Percentiles rank a stretch among this genome's conserved stretches.
Evolutionary conservation across 2,113 vertebrate species (phyloP).

Genomic region (Osmerus eperlanus): DNA sequence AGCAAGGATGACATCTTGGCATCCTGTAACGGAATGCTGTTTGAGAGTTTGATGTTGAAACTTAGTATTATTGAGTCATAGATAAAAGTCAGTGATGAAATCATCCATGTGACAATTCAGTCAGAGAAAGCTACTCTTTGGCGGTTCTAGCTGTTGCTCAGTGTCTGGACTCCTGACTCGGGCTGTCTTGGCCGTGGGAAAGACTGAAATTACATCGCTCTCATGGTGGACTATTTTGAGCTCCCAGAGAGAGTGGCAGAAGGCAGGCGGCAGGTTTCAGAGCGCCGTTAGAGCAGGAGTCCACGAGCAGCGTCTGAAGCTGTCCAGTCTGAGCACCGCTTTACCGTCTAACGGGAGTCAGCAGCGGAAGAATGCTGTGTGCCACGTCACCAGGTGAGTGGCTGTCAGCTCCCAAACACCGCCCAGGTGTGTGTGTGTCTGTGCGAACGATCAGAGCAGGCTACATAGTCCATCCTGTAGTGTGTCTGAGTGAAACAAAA

Average conservation of each 20-base stretch:
- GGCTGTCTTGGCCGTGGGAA: slow-evolving; percentile 74
- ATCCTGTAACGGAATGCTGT: slow-evolving; percentile 18
- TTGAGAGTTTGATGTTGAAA: slow-evolving; percentile 6
- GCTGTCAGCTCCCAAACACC: slow-evolving; percentile 34
- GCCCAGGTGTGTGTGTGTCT: slow-evolving; percentile 45
- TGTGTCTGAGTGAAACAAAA: too few species aligned
- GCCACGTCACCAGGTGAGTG: slow-evolving; percentile 74
- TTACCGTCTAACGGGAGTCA: slow-evolving; percentile 50
- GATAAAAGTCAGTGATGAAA: slow-evolving; percentile 20
- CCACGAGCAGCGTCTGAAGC: slow-evolving; percentile 55
- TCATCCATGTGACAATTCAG: slow-evolving; percentile 23
- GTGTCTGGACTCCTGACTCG: slow-evolving; percentile 53
- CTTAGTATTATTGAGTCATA: slow-evolving; percentile 2
- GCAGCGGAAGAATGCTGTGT: slow-evolving; percentile 71
- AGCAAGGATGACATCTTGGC: slow-evolving; percentile 13
- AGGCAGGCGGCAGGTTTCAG: slow-evolving; percentile 69
- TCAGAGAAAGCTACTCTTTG: slow-evolving; percentile 32
- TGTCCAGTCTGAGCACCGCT: slow-evolving; percentile 40
- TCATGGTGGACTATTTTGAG: slow-evolving; percentile 76
- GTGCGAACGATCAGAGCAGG: slow-evolving; percentile 3
- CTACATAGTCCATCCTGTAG: too few species aligned
- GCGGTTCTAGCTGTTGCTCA: slow-evolving; percentile 54
- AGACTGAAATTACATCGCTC: slow-evolving; percentile 82
- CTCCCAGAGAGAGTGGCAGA: slow-evolving; percentile 65
- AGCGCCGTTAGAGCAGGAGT: slow-evolving; percentile 62